phyloP scores from a whole-genome alignment of 2,888 invertebrate genomes.

The Cerastis leucographa region DNA sequence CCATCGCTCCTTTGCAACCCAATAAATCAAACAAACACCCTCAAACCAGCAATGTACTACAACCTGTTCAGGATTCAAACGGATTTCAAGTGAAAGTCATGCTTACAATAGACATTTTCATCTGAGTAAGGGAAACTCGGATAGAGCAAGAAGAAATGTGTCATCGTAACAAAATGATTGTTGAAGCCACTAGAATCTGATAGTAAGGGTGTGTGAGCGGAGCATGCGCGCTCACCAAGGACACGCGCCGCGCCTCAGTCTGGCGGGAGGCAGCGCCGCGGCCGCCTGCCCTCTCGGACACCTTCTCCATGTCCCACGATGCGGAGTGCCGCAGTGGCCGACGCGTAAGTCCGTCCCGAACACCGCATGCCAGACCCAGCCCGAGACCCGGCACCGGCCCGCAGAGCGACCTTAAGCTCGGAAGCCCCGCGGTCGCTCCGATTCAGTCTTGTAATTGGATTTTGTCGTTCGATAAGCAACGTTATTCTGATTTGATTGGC shows the following conservation, averaged over 20 bases:
- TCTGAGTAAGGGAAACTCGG: conserved; percentile 67
- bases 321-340: conserved; percentile 85
- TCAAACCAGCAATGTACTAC: conserved; percentile 51
- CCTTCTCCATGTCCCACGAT: conserved; percentile 76
- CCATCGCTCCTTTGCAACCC: conserved; percentile 61
- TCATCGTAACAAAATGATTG: conserved; percentile 77
- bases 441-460: conserved; percentile 90
- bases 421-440: conserved; percentile 89
- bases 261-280: conserved; percentile 85
- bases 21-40: conserved; percentile 30
- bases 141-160: conserved; percentile 76
- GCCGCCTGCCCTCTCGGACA: conserved; percentile 78
- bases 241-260: conserved; percentile 88
- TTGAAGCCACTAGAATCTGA: conserved; percentile 80
- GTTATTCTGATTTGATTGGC: conserved; percentile 87
- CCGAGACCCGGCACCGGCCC: conserved; percentile 78
- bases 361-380: conserved; percentile 85
- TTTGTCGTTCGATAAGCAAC: conserved; percentile 88
- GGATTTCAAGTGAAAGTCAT: conserved; percentile 39
- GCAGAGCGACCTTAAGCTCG: conserved; percentile 85
- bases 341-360: conserved; percentile 79
- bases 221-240: conserved; percentile 88
- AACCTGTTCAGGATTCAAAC: conserved; percentile 20
- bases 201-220: conserved; percentile 82
- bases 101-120: conserved; percentile 55